Conservation (phyloP, 2,113 vertebrate genomes). For the Pholis gunnellus region DNA sequence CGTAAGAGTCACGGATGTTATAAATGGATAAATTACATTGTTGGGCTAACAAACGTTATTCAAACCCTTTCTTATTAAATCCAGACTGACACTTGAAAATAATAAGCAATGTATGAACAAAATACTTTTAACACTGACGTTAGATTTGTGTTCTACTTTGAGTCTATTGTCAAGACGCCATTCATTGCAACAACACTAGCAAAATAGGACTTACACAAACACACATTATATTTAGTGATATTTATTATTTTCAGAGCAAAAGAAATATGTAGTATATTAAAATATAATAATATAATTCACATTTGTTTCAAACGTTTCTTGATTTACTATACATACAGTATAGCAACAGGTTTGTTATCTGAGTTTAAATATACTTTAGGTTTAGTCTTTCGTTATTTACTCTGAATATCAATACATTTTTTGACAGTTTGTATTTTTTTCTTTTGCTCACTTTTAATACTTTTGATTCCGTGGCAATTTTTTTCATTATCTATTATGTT, state of each 20-base stretch:
- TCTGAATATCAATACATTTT: neutral
- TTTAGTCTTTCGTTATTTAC: neutral
- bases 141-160: neutral
- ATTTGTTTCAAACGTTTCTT: neutral
- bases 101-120: neutral
- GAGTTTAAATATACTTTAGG: neutral
- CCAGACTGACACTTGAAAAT: neutral
- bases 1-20: neutral
- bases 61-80: neutral
- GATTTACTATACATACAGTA: neutral
- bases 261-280: neutral
- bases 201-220: conserved; percentile 20
- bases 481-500: neutral
- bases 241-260: neutral
- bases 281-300: neutral
- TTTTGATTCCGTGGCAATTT: neutral
- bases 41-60: neutral
- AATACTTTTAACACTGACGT: neutral
- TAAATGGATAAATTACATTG: neutral
- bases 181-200: neutral
- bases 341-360: neutral
- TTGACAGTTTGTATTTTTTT: neutral
- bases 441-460: neutral
- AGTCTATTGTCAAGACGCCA: neutral
- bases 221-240: neutral